phyloP scores from a whole-genome alignment of 2,797 vertebrate genomes.

The Rhabdomys pumilio region DNA sequence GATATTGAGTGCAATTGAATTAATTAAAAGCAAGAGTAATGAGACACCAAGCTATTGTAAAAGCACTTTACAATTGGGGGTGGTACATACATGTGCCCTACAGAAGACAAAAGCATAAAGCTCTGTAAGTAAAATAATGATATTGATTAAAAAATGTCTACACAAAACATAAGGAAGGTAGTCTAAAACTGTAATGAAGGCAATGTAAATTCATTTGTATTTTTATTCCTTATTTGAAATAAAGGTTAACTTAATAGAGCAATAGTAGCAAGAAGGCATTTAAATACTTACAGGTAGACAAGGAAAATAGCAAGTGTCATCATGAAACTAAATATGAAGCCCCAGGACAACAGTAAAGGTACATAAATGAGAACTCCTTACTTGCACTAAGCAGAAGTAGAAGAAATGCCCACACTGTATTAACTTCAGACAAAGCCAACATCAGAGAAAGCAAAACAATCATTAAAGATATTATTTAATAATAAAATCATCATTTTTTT shows the following conservation, averaged over 20 bases:
- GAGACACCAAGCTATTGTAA: not conserved
- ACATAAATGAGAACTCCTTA: not conserved
- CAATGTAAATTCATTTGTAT: not conserved
- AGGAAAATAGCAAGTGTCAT: not conserved
- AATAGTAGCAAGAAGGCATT: not conserved
- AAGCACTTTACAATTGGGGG: not conserved
- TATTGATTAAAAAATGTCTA: not conserved
- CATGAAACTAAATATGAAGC: not conserved
- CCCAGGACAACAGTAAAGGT: too few species aligned
- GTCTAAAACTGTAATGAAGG: not conserved
- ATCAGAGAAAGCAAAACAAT: not conserved
- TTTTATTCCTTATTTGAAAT: not conserved
- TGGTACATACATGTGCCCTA: not conserved
- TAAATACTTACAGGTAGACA: not conserved
- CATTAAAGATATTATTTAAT: not conserved
- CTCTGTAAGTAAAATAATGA: not conserved
- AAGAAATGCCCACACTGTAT: not conserved
- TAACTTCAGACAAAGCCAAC: not conserved
- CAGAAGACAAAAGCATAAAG: not conserved
- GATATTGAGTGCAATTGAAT: not conserved
- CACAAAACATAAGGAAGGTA: not conserved
- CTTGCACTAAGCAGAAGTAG: not conserved
- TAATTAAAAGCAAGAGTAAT: not conserved
- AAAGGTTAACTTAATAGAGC: not conserved
- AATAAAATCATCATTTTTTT: not conserved